phyloP scores from a whole-genome alignment of 2,113 vertebrate genomes.

The Tetrao urogallus region DNA sequence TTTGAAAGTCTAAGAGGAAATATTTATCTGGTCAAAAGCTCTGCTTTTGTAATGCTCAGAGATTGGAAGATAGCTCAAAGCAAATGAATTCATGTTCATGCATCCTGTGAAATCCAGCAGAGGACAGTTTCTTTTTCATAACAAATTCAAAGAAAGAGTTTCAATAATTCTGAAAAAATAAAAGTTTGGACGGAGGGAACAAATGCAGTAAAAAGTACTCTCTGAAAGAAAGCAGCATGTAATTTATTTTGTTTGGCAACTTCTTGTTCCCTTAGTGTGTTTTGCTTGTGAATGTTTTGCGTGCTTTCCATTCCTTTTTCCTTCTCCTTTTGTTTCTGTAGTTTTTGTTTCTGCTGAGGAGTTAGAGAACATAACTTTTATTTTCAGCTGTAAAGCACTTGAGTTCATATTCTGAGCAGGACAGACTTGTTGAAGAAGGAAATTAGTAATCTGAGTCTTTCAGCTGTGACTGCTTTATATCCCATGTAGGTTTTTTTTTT shows the following conservation, averaged over 20 bases:
- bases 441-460: constrained; percentile 31
- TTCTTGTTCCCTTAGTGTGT: background rate
- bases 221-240: background rate
- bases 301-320: background rate
- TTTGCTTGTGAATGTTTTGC: background rate
- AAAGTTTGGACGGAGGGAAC: fast-evolving
- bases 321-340: background rate
- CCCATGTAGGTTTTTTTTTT: background rate
- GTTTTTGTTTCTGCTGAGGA: background rate
- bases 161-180: background rate
- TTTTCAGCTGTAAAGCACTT: background rate
- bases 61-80: background rate
- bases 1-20: background rate
- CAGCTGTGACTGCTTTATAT: constrained; percentile 5
- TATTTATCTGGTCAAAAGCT: background rate
- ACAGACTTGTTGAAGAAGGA: constrained; percentile 42
- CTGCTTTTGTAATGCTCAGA: background rate
- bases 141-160: background rate
- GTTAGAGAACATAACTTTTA: background rate
- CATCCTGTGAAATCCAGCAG: background rate
- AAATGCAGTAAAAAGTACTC: background rate
- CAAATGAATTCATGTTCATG: background rate
- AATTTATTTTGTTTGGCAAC: background rate
- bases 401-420: constrained; percentile 33
- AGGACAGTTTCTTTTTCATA: background rate